These are phyloP conservation scores for Cochlearius cochlearius DNA, from an alignment of 2,113 vertebrate species.

Conservation along the genomic window DNA sequence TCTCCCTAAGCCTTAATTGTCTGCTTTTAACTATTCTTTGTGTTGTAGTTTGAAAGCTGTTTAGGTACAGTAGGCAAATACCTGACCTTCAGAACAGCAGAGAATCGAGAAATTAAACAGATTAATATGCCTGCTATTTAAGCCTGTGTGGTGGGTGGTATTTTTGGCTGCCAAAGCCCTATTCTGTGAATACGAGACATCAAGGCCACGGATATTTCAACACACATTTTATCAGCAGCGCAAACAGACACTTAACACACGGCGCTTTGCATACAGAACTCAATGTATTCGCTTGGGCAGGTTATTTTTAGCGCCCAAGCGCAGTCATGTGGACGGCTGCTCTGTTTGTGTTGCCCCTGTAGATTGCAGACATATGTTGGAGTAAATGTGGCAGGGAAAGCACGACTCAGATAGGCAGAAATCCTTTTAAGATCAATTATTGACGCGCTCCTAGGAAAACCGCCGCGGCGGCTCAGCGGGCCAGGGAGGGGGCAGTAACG, in stretches of 20 bases:
- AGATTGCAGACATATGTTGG: constrained; percentile 43
- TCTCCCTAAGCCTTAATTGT: neutral
- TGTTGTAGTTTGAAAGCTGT: neutral
- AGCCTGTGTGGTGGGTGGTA: neutral
- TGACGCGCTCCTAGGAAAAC: neutral
- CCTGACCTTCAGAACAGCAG: neutral
- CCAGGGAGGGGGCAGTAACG: accelerated
- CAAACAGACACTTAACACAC: constrained; percentile 17
- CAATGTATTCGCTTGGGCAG: neutral
- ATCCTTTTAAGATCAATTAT: neutral
- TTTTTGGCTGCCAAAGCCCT: constrained; percentile 42
- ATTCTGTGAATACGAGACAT: neutral
- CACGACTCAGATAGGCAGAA: neutral
- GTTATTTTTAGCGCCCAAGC: constrained; percentile 44
- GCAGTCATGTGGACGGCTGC: constrained; percentile 43
- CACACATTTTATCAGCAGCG: constrained; percentile 33
- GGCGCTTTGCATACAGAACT: constrained; percentile 30
- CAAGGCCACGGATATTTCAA: constrained; percentile 35
- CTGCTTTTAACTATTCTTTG: neutral
- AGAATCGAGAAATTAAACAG: neutral
- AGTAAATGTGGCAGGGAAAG: constrained; percentile 30
- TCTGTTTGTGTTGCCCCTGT: constrained; percentile 15
- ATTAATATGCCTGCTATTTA: neutral
- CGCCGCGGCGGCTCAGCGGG: accelerated
- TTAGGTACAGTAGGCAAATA: neutral